Percentiles rank a stretch among this genome's conserved stretches.
Evolutionary conservation across 2,888 invertebrate species (phyloP).

Genomic region (Oligia strigilis): DNA sequence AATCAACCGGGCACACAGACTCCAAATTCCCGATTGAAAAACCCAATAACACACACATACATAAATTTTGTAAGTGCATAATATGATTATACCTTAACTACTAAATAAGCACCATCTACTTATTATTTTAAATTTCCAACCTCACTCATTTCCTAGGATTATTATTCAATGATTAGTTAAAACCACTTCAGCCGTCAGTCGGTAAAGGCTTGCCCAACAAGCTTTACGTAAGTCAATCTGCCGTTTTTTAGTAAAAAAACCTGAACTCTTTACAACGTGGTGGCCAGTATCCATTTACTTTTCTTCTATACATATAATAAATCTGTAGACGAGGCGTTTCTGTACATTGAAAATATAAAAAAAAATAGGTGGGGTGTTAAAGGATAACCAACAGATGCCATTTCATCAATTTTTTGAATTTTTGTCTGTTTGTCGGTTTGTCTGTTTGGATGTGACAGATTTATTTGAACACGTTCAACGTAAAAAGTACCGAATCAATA

Average conservation of each 20-base stretch:
- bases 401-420: too few species aligned
- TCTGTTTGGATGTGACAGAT: too few species aligned
- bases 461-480: too few species aligned
- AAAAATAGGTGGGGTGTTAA: too few species aligned
- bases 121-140: background rate
- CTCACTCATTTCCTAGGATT: background rate
- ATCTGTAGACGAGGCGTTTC: too few species aligned
- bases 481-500: too few species aligned
- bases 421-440: too few species aligned
- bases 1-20: background rate
- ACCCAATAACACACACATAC: background rate
- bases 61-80: background rate
- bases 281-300: slow-evolving; percentile 29
- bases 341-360: too few species aligned
- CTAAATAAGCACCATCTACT: background rate
- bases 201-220: slow-evolving; percentile 8
- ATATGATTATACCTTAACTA: background rate
- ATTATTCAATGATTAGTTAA: background rate
- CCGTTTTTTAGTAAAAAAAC: background rate
- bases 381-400: too few species aligned
- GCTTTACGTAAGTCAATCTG: slow-evolving; percentile 4
- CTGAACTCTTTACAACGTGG: background rate
- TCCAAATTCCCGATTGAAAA: too few species aligned
- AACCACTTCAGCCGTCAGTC: background rate
- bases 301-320: too few species aligned